Base-by-base conservation (phyloP, 1,140 invertebrate species). In the Drosophila burlai region DNA sequence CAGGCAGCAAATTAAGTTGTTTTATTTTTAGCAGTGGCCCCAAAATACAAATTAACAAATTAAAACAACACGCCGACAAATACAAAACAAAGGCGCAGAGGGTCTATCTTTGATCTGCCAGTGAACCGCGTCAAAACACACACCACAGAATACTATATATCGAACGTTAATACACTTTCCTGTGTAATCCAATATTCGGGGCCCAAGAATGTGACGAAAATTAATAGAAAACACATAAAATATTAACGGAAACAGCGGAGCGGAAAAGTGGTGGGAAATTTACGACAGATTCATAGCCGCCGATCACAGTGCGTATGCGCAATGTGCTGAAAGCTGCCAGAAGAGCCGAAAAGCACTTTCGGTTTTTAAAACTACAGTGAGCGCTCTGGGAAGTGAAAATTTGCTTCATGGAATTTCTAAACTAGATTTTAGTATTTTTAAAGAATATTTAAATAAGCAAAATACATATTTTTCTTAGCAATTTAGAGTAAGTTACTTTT, bases 1-100 rank as follows among this genome's bases (percentile, higher is more conserved):
- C 84, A 87, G 76, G 52, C 74, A 89, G 84, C 85, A 89, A 89
- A 89, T 89, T 90, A 89, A 90, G 84, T 81, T 81, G 84, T 89
- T 89, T 77, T 89, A 90, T 81, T 75, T 81, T 76, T 89, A 90
- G 81, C 26, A 38, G 13, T 64, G 40, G 21, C 47, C 64, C 75
- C 49, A 36, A 59, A 55, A 81, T 66, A 89, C 76, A 87, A 87
- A 89, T 87, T 89, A 89, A 89, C 85, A 90, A 87, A 89, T 89
- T 87, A 77, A 69, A 85, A 82, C 46, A 46, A 67, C 40, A 54
- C 46, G 31, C 11, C 50, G 50, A 26, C 62, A 71, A 64, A 46
- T 24, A 21, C 57, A 40, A 63, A 74, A 59, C 55, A 68, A 59
- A 62, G 24, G 49, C 61, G 63, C 31, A 55, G 40, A 57, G 62